Evolutionary conservation across 1,140 invertebrate genomes (phyloP), one percentile per base, ranked within the genome.

Genomic region (Eubasilissa regina): DNA sequence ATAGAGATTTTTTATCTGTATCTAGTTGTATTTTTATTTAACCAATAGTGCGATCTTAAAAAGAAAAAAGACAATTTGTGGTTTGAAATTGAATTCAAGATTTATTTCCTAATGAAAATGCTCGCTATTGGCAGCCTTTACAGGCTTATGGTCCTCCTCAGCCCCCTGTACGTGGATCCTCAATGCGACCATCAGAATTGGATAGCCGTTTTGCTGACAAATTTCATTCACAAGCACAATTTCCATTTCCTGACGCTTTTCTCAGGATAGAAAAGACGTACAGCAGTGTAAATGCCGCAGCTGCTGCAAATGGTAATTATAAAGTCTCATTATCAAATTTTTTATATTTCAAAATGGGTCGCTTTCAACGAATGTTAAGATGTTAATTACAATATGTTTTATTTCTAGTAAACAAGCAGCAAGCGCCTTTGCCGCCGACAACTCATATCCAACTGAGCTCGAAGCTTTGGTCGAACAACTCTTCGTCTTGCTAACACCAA

Each of bases 261-360:
- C 84, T 87, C 55, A 84, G 88, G 79, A 84, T 89, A 84, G 83
- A 85, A 44, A 89, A 89, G 84, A 88, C 85, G 10, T 89, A 89
- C 85, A 87, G 85, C 85, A 89, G 88, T 84, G 83, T 85, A 72
- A 85, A 87, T 44, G 83, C 84, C 43, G 84, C 86, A 19, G 15
- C 77, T 62, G 25, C 25, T 19, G 53, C 55, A 9, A 81, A 79
- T 53, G 74, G 62, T 79, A 77, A 73, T 62, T 62, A 17, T 62
- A 62, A 51, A 12, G n/a, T 3, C 48, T 51, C 48, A 51, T 51
- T 51, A 51, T 8, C n/a, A 51, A 51, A 51, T 51, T 15, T 1
- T 13, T 13, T 3, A 51, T 51, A 8, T 51, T 15, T 51, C 48
- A 51, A 51, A 13, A 15, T 51, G 48, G 25, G 6, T 35, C 6